These are phyloP conservation scores for Parazoanthus atlanticus DNA, from an alignment of 92 coral and sea anemone genomes.

Conservation along the genomic window DNA sequence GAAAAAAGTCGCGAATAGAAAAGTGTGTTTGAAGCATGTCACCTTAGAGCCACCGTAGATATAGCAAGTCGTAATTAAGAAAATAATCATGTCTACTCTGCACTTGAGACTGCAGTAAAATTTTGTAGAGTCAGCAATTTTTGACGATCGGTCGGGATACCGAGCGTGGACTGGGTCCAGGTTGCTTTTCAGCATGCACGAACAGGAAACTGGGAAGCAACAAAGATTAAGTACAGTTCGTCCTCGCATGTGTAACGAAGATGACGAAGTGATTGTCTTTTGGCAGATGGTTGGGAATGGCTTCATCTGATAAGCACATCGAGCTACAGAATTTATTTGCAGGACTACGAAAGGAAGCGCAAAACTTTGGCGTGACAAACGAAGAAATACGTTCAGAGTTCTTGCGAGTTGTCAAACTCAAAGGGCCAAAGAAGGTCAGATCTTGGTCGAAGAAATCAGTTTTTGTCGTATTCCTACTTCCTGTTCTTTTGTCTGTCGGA, in stretches of 20 bases:
- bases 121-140: no score
- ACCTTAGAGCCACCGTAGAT: no score
- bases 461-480: conserved; percentile 63
- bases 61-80: no score
- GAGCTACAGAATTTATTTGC: conserved; percentile 63
- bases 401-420: conserved; percentile 48
- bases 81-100: no score
- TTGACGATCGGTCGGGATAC: no score
- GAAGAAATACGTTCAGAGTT: conserved; percentile 67
- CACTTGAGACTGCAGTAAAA: no score
- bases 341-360: conserved; percentile 71
- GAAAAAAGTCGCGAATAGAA: no score
- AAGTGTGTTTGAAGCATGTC: no score
- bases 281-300: conserved; percentile 40
- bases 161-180: no score
- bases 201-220: no score
- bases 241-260: background rate
- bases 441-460: conserved; percentile 29
- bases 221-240: no score
- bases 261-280: background rate
- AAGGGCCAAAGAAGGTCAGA: background rate
- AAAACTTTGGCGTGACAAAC: conserved; percentile 54
- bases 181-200: no score
- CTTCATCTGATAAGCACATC: conserved; percentile 48
- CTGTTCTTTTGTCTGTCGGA: conserved; percentile 69